Base-by-base conservation (phyloP, 2,797 vertebrate species). In the Pipistrellus pygmaeus region DNA sequence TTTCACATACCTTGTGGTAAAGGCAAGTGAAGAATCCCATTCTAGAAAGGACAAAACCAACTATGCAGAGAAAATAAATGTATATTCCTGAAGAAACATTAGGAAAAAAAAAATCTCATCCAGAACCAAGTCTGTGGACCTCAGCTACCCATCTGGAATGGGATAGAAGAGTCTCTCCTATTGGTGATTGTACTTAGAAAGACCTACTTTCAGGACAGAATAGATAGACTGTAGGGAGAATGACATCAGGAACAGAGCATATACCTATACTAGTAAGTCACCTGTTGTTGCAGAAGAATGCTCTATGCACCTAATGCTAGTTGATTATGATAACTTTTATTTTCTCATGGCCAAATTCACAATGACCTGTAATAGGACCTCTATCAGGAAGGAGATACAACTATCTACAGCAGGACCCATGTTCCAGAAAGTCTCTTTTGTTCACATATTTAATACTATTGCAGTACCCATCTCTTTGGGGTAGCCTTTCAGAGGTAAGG, bases 331-430 rank as follows among this genome's bases (percentile, higher is more conserved):
- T 55, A 21, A 35, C 62, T 93, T 80, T 85, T 73, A 82, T 82
- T 94, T 84, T 71, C 46, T 76, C 2, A 72, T 83, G 48, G 8
- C 3, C 62, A 96, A 94, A 83, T 41, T 92, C 68, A 76, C 27
- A 85, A n/a, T 18, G 38, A 68, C 25, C 25, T 71, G 3, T 77
- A 69, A 78, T 2, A 91, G 35, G 21, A 0, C 27, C 17, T 71
- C 10, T 88, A 32, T 75, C 21, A 60, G 62, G n/a, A 53, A 71
- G 21, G 9, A 83, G 12, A 18, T 23, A 81, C 46, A 41, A 14
- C 21, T 41, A 9, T 35, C 30, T 32, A 7, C 27, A 4, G 82
- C 35, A 60, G 60, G 48, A 81, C 0, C 48, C 14, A n/a, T 69
- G 3, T 13, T n/a, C 6, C 10, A 60, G 30, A 72, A 68, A 88